A percentile compares a stretch with the other conserved stretches of the same genome.
phyloP scores from a whole-genome alignment of 2,797 vertebrate species.

The Delichon dasypus region DNA sequence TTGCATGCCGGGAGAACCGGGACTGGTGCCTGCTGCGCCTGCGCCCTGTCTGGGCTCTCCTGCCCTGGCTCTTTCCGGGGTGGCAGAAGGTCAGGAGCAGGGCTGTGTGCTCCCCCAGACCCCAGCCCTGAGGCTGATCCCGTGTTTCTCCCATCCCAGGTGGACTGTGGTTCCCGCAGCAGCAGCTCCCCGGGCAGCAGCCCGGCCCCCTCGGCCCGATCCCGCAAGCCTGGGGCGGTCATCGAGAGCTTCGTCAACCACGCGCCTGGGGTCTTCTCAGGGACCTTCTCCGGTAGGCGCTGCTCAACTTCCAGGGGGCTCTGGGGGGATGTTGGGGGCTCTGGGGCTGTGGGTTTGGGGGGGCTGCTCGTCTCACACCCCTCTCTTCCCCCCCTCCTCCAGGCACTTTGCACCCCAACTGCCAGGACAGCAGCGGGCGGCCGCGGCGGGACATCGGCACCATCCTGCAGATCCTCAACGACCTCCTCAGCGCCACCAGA shows the following conservation, averaged over 20 bases:
- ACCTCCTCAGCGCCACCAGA: slow-evolving; percentile 94
- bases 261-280: slow-evolving; percentile 97
- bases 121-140: accelerated
- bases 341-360: not conserved
- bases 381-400: accelerated
- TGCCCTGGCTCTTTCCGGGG: accelerated
- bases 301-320: accelerated
- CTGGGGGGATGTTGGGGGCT: accelerated
- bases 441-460: slow-evolving; percentile 94
- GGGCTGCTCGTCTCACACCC: accelerated
- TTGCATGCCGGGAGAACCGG: not conserved
- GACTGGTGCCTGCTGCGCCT: no score
- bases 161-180: slow-evolving; percentile 79
- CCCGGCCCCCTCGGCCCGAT: slow-evolving; percentile 77
- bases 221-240: slow-evolving; percentile 94
- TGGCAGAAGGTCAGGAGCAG: not conserved
- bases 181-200: slow-evolving; percentile 61
- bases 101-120: accelerated
- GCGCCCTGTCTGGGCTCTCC: not conserved
- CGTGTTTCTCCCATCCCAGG: slow-evolving; percentile 57
- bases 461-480: slow-evolving; percentile 97
- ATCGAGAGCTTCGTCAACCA: slow-evolving; percentile 99
- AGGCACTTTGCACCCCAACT: slow-evolving; percentile 99
- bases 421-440: slow-evolving; percentile 94
- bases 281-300: slow-evolving; percentile 93